These are phyloP conservation scores for Brachionus asplanchnoidis DNA, from an alignment of 1,140 invertebrate genomes.

Conservation along the genomic window DNA sequence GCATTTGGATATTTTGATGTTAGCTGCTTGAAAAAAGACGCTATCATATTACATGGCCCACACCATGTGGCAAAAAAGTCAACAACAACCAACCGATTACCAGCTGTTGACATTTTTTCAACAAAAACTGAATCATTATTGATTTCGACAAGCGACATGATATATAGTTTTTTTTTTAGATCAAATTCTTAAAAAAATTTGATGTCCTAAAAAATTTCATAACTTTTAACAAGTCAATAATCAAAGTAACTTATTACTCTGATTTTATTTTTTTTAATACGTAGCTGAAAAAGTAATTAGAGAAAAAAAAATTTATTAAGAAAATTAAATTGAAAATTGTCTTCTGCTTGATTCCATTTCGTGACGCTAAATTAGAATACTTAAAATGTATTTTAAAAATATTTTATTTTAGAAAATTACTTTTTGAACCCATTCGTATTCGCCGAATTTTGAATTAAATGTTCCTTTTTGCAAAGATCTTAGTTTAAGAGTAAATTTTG, in stretches of 20 bases:
- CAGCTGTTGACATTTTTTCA: constrained; percentile 69
- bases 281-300: neutral
- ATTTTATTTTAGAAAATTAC: constrained; percentile 55
- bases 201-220: neutral
- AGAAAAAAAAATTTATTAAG: constrained; percentile 44
- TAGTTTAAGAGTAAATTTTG: constrained; percentile 86
- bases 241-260: neutral
- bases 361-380: constrained; percentile 62
- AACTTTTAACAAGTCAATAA: neutral
- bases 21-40: constrained; percentile 79
- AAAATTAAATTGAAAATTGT: constrained; percentile 74
- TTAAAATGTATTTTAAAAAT: constrained; percentile 53
- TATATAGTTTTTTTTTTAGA: neutral
- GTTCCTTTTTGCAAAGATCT: constrained; percentile 88
- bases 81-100: constrained; percentile 81
- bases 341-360: constrained; percentile 82
- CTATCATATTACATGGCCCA: constrained; percentile 86
- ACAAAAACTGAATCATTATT: constrained; percentile 12
- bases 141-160: neutral
- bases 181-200: neutral
- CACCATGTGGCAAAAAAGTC: constrained; percentile 74
- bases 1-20: constrained; percentile 78
- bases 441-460: constrained; percentile 90
- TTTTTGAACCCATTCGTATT: constrained; percentile 94
- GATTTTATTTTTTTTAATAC: neutral